Evolutionary conservation across 2,113 vertebrate species (phyloP).

Genomic region (zebrafish (Danio rerio)): DNA sequence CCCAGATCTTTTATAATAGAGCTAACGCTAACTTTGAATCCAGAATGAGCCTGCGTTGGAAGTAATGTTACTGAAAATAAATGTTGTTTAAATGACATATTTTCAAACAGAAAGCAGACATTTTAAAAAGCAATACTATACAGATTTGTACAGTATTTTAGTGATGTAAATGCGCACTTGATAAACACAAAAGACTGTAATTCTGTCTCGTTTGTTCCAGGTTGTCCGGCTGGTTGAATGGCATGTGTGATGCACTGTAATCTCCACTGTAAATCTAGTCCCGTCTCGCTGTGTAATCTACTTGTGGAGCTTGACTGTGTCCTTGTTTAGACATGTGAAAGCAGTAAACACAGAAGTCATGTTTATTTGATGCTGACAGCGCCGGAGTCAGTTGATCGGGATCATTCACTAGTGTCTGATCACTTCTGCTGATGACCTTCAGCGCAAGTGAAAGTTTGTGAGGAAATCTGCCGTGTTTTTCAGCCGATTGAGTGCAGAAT

Average conservation of each 20-base stretch:
- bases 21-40: no score
- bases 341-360: constrained; percentile 49
- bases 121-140: neutral
- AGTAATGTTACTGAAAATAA: neutral
- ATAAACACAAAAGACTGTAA: neutral
- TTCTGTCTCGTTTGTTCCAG: neutral
- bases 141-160: neutral
- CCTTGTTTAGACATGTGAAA: constrained; percentile 20
- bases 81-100: neutral
- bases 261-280: constrained; percentile 24
- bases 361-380: constrained; percentile 49
- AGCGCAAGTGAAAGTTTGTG: constrained; percentile 4
- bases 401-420: constrained; percentile 37
- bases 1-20: no score
- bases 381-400: constrained; percentile 35
- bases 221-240: neutral
- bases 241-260: constrained; percentile 8
- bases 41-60: neutral
- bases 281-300: constrained; percentile 32
- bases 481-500: neutral
- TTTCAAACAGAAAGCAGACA: neutral
- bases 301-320: constrained; percentile 20
- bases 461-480: neutral
- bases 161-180: neutral
- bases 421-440: constrained; percentile 26